Conservation (phyloP, 2,888 invertebrate species). For the Limenitis camilla region DNA sequence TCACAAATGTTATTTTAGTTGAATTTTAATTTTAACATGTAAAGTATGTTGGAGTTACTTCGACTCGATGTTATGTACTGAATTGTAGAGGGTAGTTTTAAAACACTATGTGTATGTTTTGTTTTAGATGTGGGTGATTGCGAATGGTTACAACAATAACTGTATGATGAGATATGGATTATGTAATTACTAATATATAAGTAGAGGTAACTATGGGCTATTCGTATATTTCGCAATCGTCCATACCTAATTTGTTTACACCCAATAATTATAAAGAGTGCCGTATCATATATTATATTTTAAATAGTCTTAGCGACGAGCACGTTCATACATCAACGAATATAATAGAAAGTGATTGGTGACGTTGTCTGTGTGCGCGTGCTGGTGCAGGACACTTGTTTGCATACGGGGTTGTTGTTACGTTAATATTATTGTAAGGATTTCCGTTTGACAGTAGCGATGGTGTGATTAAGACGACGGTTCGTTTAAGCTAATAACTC, state of each 20-base stretch:
- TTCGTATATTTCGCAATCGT: background rate
- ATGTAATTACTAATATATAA: too few relatives aligned
- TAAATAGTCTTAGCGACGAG: background rate
- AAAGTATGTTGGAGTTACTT: too few relatives aligned
- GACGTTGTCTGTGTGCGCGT: conserved; percentile 3
- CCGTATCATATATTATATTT: conserved; percentile 12
- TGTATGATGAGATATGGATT: too few relatives aligned
- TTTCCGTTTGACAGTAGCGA: conserved; percentile 51
- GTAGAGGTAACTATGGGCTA: background rate
- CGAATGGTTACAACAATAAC: background rate
- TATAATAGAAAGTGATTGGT: conserved; percentile 5
- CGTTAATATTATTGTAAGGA: conserved; percentile 67
- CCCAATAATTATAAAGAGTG: conserved; percentile 11
- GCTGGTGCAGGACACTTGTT: conserved; percentile 38
- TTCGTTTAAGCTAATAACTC: conserved; percentile 61
- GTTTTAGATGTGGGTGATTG: conserved; percentile 3
- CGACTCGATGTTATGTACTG: background rate
- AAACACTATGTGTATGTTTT: conserved; percentile 5
- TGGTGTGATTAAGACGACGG: conserved; percentile 54
- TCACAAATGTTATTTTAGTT: conserved; percentile 14
- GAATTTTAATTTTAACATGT: conserved; percentile 1
- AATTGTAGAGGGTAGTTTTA: conserved; percentile 5
- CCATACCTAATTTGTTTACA: conserved; percentile 8
- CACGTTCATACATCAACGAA: background rate
- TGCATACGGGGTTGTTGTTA: conserved; percentile 66